Evolutionary conservation across 2,888 invertebrate species (phyloP).

Genomic region (Epistrophe eligans): DNA sequence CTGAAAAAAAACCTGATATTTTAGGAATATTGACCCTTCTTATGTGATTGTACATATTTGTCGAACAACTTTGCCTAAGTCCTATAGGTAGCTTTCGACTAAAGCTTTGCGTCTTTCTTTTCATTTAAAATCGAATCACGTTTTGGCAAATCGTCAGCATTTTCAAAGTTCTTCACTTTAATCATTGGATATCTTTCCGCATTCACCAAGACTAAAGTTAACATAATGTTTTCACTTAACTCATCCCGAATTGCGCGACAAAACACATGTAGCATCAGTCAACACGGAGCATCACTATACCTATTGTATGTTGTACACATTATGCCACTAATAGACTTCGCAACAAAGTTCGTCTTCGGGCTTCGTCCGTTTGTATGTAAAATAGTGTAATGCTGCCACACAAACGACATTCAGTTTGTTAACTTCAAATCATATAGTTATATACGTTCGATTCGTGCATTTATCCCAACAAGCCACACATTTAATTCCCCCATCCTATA

Average conservation of each 20-base stretch:
- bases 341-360: constrained; percentile 48
- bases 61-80: too few species aligned
- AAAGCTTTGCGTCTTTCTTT: background rate
- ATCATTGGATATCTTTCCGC: background rate
- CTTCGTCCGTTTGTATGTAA: constrained; percentile 15
- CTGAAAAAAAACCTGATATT: too few species aligned
- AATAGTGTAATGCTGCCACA: constrained; percentile 43
- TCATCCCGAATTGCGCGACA: constrained; percentile 44
- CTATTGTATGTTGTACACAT: background rate
- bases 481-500: constrained; percentile 57
- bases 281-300: constrained; percentile 12
- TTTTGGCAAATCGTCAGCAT: constrained; percentile 5
- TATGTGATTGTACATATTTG: too few species aligned
- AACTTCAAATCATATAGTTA: constrained; percentile 23
- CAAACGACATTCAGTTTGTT: constrained; percentile 47
- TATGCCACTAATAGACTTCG: constrained; percentile 69
- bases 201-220: constrained; percentile 14
- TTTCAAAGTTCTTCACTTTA: background rate
- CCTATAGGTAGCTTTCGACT: too few species aligned
- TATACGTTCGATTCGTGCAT: constrained; percentile 21
- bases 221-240: constrained; percentile 47
- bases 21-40: too few species aligned
- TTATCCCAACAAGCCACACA: constrained; percentile 66
- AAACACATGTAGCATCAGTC: constrained; percentile 70
- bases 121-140: background rate